A percentile compares a stretch with the other conserved stretches of the same genome.
Evolutionary conservation across 1,140 invertebrate species (phyloP).

Genomic region (Megalonaias nervosa): DNA sequence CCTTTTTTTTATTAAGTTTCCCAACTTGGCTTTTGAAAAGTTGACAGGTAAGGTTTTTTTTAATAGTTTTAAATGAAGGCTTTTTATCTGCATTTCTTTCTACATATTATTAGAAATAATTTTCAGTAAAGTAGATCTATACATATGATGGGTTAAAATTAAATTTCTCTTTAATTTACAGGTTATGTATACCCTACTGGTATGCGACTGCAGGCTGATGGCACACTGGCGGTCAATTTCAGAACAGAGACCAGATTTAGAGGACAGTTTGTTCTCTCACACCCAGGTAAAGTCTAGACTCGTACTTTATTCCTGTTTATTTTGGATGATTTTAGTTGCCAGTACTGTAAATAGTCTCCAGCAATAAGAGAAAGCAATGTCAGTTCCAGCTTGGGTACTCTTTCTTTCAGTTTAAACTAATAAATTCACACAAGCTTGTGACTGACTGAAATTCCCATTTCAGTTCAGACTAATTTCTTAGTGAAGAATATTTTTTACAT

Average conservation of each 20-base stretch:
- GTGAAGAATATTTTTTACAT: too few species aligned
- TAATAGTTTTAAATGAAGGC: background rate
- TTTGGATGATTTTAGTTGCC: background rate
- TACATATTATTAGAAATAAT: background rate
- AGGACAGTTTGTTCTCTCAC: conserved; percentile 66
- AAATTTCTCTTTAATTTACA: conserved; percentile 32
- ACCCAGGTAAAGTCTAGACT: conserved; percentile 52
- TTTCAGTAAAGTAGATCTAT: background rate
- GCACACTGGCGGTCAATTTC: conserved; percentile 67
- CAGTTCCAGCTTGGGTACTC: too few species aligned
- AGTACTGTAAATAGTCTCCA: too few species aligned
- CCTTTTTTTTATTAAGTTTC: too few species aligned
- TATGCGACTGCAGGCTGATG: conserved; percentile 69
- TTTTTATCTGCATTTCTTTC: background rate
- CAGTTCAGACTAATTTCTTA: too few species aligned
- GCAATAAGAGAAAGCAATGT: too few species aligned
- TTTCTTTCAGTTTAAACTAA: too few species aligned
- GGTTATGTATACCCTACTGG: conserved; percentile 68
- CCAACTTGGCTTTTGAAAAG: too few species aligned
- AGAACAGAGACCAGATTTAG: conserved; percentile 67
- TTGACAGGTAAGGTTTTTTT: background rate
- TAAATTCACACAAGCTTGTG: too few species aligned
- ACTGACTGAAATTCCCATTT: too few species aligned
- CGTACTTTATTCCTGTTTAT: background rate
- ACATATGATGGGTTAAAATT: background rate